phyloP scores from a whole-genome alignment of 1,140 invertebrate species.

The Bombus impatiens region DNA sequence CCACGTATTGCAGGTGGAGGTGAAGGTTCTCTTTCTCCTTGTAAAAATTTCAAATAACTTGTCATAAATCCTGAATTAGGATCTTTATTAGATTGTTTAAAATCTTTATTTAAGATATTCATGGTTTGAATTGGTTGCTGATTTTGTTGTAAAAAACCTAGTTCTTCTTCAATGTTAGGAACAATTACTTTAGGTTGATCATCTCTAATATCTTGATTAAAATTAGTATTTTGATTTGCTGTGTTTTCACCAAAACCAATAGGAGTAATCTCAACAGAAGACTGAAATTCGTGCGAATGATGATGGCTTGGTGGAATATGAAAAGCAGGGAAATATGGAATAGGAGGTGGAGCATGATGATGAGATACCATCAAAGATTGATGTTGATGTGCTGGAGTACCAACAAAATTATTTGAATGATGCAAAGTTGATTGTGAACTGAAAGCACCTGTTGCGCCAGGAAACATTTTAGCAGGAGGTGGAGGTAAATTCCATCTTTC shows the following conservation, averaged over 20 bases:
- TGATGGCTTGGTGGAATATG: conserved; percentile 82
- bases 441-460: conserved; percentile 82
- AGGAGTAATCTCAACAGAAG: conserved; percentile 86
- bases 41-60: conserved; percentile 92
- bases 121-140: conserved; percentile 56
- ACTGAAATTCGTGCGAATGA: conserved; percentile 85
- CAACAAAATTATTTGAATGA: conserved; percentile 82
- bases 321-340: conserved; percentile 88
- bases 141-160: conserved; percentile 86
- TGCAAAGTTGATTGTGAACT: conserved; percentile 83
- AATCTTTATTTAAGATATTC: conserved; percentile 67
- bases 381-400: conserved; percentile 83
- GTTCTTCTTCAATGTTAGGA: conserved; percentile 92
- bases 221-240: conserved; percentile 61
- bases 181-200: conserved; percentile 91
- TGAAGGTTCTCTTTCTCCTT: conserved; percentile 90
- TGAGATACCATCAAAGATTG: conserved; percentile 86
- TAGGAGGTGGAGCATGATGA: conserved; percentile 83
- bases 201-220: conserved; percentile 78
- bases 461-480: conserved; percentile 86
- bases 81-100: conserved; percentile 84
- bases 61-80: conserved; percentile 91
- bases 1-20: conserved; percentile 87
- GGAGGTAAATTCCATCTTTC: conserved; percentile 88
- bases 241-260: conserved; percentile 78